phyloP scores from a whole-genome alignment of 2,797 vertebrate species.

The Manis javanica region DNA sequence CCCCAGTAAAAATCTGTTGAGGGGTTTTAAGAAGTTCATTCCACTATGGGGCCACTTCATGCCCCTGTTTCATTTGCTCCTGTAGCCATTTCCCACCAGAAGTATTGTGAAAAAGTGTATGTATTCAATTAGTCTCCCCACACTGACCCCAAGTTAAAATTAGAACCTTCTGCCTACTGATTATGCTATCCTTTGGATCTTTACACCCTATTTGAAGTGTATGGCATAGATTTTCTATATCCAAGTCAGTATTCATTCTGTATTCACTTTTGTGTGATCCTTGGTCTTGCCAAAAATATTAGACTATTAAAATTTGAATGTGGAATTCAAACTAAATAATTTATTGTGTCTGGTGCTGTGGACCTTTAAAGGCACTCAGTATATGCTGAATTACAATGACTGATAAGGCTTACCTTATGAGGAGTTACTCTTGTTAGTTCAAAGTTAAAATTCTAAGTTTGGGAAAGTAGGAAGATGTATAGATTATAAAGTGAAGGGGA shows the following conservation, averaged over 20 bases:
- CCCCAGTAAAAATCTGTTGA: background rate
- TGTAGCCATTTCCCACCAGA: background rate
- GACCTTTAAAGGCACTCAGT: background rate
- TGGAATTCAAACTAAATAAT: background rate
- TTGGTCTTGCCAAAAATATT: background rate
- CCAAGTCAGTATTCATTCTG: background rate
- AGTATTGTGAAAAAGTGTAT: background rate
- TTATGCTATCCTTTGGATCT: background rate
- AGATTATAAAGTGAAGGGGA: background rate
- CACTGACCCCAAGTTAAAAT: background rate
- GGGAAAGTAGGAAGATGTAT: background rate
- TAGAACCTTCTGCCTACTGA: background rate
- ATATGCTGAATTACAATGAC: background rate
- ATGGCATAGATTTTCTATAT: background rate
- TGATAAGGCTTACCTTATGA: background rate
- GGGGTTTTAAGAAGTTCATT: background rate
- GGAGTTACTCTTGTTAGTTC: background rate
- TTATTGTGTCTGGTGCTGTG: background rate
- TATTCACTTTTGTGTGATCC: background rate
- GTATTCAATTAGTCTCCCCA: background rate
- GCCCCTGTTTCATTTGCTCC: background rate
- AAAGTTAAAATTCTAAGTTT: constrained; percentile 7
- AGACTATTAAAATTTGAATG: background rate
- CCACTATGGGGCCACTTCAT: background rate
- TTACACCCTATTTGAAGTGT: background rate